These are phyloP conservation scores for Dasypolia templi DNA, from an alignment of 2,888 invertebrate genomes.

Conservation along the genomic window DNA sequence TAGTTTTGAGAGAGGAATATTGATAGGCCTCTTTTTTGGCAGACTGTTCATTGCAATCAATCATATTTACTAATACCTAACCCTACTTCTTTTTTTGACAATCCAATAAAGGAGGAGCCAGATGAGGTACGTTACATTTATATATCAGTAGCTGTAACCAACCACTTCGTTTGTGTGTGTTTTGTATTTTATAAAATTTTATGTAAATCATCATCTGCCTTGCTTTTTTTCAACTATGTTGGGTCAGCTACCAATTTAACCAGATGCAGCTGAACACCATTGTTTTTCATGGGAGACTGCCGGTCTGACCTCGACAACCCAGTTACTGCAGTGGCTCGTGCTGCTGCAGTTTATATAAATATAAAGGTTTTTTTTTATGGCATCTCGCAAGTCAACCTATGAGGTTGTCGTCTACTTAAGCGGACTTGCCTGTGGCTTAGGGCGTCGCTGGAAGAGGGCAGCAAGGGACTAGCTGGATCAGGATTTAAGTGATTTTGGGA, in stretches of 20 bases:
- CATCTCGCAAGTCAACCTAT: too few relatives aligned
- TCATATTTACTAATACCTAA: not conserved
- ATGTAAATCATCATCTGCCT: not conserved
- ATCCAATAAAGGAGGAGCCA: slow-evolving; percentile 4
- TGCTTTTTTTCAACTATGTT: not conserved
- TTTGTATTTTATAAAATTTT: not conserved
- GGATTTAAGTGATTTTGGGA: too few relatives aligned
- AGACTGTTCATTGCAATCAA: not conserved
- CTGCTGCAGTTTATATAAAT: too few relatives aligned
- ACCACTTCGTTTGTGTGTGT: not conserved
- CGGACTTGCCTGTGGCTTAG: too few relatives aligned
- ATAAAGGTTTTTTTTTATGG: too few relatives aligned
- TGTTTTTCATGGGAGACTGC: too few relatives aligned
- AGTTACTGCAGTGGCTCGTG: too few relatives aligned
- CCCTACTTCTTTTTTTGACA: not conserved
- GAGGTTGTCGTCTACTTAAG: too few relatives aligned
- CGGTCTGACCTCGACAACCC: too few relatives aligned
- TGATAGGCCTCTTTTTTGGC: not conserved
- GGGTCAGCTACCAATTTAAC: not conserved
- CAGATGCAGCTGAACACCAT: too few relatives aligned
- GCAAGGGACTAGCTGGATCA: too few relatives aligned
- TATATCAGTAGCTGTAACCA: not conserved
- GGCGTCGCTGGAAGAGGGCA: too few relatives aligned
- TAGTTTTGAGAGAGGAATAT: not conserved
- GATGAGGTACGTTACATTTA: not conserved